Evolutionary conservation across 2,888 invertebrate genomes (phyloP), one percentile per base, ranked within the genome.

Genomic region (Epinotia bilunana): DNA sequence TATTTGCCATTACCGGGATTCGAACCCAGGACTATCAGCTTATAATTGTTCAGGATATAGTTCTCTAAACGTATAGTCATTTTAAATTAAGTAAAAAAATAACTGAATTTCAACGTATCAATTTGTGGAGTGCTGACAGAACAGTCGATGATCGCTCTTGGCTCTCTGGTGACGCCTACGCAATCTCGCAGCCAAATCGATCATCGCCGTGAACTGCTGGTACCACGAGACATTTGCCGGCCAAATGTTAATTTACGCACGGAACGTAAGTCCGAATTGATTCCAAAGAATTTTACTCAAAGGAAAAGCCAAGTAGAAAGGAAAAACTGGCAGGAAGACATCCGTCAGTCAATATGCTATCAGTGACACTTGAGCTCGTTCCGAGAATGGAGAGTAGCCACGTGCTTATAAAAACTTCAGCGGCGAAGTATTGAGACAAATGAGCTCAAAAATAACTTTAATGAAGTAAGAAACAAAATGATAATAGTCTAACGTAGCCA

Each of bases 261-360:
- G 79, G 61, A 62, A 79, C 63, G 39, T 74, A 79, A 72, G 78
- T 78, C 58, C 68, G 77, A 84, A 84, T 39, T 65, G 16, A 39
- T 2, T 7, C 53, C 53, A 58, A 69, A 64, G 20, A 43, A 18
- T 23, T 55, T 71, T 49, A 60, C 28, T 58, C n/a, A 13, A 71
- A 49, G 70, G 68, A 71, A 62, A 74, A 73, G 55, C 67, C 28
- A 75, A 23, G 62, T 43, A 60, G 60, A 77, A 80, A 78, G 77
- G 70, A 28, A 79, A 85, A 86, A 83, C 80, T 82, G 86, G 82
- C 90, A 89, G 92, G 92, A 93, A 92, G 88, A 86, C 88, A 90
- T 90, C 87, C 81, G 89, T 92, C 91, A 88, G 83, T 91, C 88
- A 86, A 77, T 87, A 83, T 80, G 80, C 79, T 83, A 85, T 87